phyloP scores from a whole-genome alignment of 2,797 vertebrate species.

The Morelia viridis region DNA sequence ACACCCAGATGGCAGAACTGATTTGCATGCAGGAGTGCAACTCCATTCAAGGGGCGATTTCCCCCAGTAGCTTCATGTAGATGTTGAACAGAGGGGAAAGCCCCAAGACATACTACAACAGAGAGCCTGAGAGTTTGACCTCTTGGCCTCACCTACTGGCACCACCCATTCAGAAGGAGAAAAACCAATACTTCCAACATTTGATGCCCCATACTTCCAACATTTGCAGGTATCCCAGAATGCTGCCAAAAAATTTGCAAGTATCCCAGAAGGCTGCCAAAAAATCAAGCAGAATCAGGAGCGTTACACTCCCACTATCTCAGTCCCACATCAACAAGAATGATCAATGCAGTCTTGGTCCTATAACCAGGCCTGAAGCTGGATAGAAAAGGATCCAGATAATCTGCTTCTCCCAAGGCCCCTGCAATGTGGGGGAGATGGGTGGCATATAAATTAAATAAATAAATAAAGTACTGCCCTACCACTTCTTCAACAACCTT shows the following conservation, averaged over 20 bases:
- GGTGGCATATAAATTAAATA: too few relatives aligned
- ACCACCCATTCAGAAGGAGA: neutral
- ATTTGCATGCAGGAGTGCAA: neutral
- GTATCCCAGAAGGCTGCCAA: neutral
- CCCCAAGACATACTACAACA: neutral
- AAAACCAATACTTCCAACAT: too few relatives aligned
- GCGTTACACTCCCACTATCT: neutral
- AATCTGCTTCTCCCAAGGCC: neutral
- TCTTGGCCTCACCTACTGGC: neutral
- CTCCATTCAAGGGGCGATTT: neutral
- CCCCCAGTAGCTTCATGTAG: neutral
- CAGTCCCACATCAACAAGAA: neutral
- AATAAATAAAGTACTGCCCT: neutral
- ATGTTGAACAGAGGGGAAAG: neutral
- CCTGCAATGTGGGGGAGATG: neutral
- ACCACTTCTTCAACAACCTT: neutral
- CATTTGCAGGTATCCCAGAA: neutral
- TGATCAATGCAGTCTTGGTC: neutral
- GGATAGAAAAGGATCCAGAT: neutral
- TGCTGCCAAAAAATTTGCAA: neutral
- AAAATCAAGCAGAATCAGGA: neutral
- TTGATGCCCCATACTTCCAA: too few relatives aligned
- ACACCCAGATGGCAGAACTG: neutral
- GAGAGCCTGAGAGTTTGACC: neutral
- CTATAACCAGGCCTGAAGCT: neutral